These are phyloP conservation scores for Drosophila mauritiana DNA, from an alignment of 1,140 invertebrate species.

Conservation along the genomic window DNA sequence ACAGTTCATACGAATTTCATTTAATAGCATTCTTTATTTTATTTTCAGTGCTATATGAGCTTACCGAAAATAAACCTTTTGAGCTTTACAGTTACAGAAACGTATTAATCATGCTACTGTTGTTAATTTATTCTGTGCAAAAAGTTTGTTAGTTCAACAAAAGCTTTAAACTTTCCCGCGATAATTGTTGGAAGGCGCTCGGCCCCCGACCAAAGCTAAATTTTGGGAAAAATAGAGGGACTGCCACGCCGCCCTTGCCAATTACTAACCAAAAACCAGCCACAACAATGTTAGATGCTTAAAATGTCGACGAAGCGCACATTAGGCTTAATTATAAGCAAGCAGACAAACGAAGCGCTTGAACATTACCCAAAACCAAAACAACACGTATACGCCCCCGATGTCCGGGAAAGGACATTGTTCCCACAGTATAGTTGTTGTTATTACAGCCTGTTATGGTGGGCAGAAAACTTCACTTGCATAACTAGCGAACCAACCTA, in stretches of 20 bases:
- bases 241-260: constrained; percentile 13
- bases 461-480: constrained; percentile 55
- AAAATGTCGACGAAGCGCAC: constrained; percentile 47
- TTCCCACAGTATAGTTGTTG: constrained; percentile 34
- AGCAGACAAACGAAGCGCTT: constrained; percentile 44
- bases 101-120: not conserved
- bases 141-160: constrained; percentile 8
- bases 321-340: constrained; percentile 65
- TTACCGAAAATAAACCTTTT: not conserved
- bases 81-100: not conserved
- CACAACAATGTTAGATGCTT: constrained; percentile 51
- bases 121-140: not conserved
- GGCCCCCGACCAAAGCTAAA: constrained; percentile 18
- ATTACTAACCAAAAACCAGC: constrained; percentile 56
- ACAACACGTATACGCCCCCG: constrained; percentile 24
- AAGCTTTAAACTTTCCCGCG: constrained; percentile 16
- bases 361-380: constrained; percentile 28
- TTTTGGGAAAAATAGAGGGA: constrained; percentile 24
- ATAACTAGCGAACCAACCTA: constrained; percentile 41
- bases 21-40: not conserved
- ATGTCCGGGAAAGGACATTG: constrained; percentile 20
- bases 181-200: constrained; percentile 21
- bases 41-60: not conserved
- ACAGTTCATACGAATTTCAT: too few species aligned
- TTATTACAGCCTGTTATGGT: constrained; percentile 33